Percentiles rank a stretch among this genome's conserved stretches.
Conservation (phyloP, 2,888 invertebrate genomes). For the Athripsodes cinereus region DNA sequence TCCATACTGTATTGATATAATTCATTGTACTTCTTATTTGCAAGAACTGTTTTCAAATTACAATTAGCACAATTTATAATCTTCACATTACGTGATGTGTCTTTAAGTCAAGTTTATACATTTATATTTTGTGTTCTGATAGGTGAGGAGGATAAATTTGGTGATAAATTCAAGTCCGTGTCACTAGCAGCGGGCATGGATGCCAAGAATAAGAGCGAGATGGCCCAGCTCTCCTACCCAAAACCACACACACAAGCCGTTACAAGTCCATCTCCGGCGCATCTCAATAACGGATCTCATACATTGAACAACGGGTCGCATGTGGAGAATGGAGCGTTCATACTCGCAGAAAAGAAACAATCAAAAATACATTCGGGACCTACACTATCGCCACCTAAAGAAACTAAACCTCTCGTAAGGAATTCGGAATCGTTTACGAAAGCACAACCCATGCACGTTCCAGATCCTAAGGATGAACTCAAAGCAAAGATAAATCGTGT, state of each 20-base stretch:
- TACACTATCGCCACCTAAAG: not conserved
- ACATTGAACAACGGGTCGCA: not conserved
- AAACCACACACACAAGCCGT: not conserved
- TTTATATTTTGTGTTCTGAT: too few species aligned
- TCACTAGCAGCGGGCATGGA: constrained; percentile 40
- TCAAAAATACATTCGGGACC: not conserved
- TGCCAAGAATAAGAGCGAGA: not conserved
- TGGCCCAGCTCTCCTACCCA: not conserved
- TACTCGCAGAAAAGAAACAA: not conserved
- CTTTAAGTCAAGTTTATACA: too few species aligned
- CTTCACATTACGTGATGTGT: too few species aligned
- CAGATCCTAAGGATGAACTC: constrained; percentile 35
- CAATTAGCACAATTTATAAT: too few species aligned
- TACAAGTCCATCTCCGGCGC: not conserved
- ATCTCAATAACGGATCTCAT: not conserved
- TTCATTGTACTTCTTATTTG: too few species aligned
- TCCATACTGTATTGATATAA: too few species aligned
- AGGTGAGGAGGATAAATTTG: constrained; percentile 30
- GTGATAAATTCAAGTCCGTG: constrained; percentile 35
- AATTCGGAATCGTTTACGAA: constrained; percentile 30
- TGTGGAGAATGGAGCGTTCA: not conserved
- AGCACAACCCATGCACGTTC: constrained; percentile 29
- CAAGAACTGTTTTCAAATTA: too few species aligned
- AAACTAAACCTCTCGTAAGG: not conserved
- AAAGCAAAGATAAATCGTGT: constrained; percentile 50